Conservation (phyloP, 2,113 vertebrate genomes). For the Coracopsis vasa region DNA sequence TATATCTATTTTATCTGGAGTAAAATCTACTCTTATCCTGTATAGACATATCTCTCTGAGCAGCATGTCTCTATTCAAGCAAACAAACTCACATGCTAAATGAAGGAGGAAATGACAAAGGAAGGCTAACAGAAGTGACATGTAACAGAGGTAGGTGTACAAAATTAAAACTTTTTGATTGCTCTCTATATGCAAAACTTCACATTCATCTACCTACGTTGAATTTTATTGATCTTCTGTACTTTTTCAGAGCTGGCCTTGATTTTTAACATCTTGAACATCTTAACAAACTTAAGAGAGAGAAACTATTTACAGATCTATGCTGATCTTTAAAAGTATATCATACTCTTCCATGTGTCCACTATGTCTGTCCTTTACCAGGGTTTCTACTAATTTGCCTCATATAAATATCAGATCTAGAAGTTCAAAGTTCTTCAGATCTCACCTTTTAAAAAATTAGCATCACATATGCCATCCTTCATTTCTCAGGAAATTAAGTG, state of each 20-base stretch:
- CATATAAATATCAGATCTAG: not conserved
- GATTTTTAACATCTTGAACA: not conserved
- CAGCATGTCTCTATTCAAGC: fast-evolving
- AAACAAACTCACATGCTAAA: not conserved
- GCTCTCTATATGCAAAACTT: not conserved
- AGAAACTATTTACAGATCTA: not conserved
- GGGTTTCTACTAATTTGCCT: not conserved
- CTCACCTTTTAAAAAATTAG: not conserved
- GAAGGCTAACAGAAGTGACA: not conserved
- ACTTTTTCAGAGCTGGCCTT: not conserved
- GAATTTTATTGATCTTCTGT: not conserved
- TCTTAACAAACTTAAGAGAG: not conserved
- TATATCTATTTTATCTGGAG: not conserved
- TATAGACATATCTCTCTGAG: not conserved
- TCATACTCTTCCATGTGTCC: not conserved
- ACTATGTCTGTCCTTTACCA: not conserved
- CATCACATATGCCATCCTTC: not conserved
- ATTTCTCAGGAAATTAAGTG: not conserved
- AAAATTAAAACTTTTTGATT: not conserved
- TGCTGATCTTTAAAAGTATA: not conserved
- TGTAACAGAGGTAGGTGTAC: not conserved
- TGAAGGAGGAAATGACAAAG: not conserved
- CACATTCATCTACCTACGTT: not conserved
- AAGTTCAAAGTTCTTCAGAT: not conserved
- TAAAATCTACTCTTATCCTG: not conserved